These are phyloP conservation scores for Drosophila paramelanica DNA, from an alignment of 2,888 invertebrate genomes.

Conservation along the genomic window DNA sequence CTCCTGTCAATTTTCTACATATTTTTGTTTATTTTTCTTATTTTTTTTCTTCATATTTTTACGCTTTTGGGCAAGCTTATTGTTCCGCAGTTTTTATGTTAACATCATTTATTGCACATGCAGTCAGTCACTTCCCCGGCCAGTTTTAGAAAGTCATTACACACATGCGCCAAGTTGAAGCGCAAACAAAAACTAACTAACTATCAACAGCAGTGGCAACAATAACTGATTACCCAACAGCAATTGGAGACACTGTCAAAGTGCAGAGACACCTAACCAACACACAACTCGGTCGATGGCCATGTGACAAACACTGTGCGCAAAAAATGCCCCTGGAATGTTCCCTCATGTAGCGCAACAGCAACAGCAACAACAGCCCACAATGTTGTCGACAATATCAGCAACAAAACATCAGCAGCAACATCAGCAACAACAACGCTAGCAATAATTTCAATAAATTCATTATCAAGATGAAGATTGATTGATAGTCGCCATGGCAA, in stretches of 20 bases:
- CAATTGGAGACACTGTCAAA: slow-evolving; percentile 33
- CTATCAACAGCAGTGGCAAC: slow-evolving; percentile 23
- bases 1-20: neutral
- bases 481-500: slow-evolving; percentile 59
- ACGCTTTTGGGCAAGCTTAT: slow-evolving; percentile 8
- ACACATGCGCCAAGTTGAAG: slow-evolving; percentile 38
- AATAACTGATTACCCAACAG: slow-evolving; percentile 59
- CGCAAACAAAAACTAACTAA: slow-evolving; percentile 51
- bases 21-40: slow-evolving; percentile 4
- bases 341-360: slow-evolving; percentile 5
- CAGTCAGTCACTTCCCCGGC: slow-evolving; percentile 32
- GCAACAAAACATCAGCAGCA: slow-evolving; percentile 22
- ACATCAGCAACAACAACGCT: neutral
- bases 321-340: slow-evolving; percentile 14
- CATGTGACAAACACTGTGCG: slow-evolving; percentile 62
- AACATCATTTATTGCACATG: slow-evolving; percentile 41
- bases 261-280: slow-evolving; percentile 17
- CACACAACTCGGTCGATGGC: slow-evolving; percentile 20
- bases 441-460: slow-evolving; percentile 70
- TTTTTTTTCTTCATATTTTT: slow-evolving; percentile 3
- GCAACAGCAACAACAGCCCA: slow-evolving; percentile 19
- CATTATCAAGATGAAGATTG: slow-evolving; percentile 80
- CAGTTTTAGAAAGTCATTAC: slow-evolving; percentile 69
- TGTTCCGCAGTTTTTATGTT: slow-evolving; percentile 15
- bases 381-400: slow-evolving; percentile 26